Conservation (phyloP, 2,113 vertebrate species). For the Ameiurus melas region DNA sequence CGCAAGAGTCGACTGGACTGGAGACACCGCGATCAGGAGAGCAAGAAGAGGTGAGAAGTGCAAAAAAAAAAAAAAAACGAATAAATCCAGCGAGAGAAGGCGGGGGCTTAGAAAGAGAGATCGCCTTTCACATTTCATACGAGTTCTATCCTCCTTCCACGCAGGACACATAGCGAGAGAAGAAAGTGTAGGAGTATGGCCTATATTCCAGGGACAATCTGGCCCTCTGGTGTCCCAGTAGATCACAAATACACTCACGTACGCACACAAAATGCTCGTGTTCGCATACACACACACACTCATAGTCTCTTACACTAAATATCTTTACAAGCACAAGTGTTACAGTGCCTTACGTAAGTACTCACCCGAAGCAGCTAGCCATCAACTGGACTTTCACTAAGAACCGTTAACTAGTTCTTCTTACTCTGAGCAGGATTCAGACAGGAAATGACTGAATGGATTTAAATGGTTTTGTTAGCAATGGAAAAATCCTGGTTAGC, state of each 20-base stretch:
- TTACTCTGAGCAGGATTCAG: not conserved
- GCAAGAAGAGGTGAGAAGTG: slow-evolving; percentile 74
- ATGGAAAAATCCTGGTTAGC: not conserved
- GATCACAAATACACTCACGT: slow-evolving; percentile 54
- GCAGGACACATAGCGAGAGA: not conserved
- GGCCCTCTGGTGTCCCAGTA: slow-evolving; percentile 62
- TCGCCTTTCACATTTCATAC: slow-evolving; percentile 43
- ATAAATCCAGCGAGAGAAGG: slow-evolving; percentile 53
- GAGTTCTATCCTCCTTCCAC: slow-evolving; percentile 14
- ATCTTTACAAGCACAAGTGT: not conserved
- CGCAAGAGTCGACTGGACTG: slow-evolving; percentile 80
- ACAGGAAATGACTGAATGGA: not conserved
- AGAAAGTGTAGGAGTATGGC: slow-evolving; percentile 50
- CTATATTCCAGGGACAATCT: slow-evolving; percentile 66
- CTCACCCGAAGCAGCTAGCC: not conserved
- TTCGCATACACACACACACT: not conserved
- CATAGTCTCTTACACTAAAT: not conserved
- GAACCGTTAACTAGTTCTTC: not conserved
- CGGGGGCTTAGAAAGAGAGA: not conserved
- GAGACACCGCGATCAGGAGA: slow-evolving; percentile 76
- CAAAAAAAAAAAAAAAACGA: not conserved
- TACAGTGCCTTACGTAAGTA: not conserved
- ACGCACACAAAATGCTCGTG: slow-evolving; percentile 3
- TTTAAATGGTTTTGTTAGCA: not conserved
- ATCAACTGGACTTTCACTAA: not conserved